Base-by-base conservation (phyloP, 2,797 vertebrate genomes). In the Clarias fuscus region DNA sequence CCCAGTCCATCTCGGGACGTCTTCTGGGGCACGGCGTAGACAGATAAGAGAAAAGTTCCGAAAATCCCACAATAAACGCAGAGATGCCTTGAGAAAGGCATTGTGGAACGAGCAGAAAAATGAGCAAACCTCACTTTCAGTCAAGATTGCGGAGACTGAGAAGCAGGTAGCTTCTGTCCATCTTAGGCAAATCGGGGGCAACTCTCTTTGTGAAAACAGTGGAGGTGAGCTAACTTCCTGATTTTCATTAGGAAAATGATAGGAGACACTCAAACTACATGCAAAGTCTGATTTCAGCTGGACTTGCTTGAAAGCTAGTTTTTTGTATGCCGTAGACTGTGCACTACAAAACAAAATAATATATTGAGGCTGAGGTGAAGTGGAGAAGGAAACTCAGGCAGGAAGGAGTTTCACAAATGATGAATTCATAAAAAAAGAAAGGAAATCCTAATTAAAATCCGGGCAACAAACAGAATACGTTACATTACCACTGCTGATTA, bases 221-320 rank as follows among this genome's bases (percentile, higher is more conserved):
- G 93, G 92, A 93, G 93, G 90, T 88, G 89, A 90, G 92, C 89
- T 92, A 85, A 93, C 89, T 93, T 84, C 83, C 83, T 84, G 14
- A 84, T 84, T 84, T 84, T 92, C 85, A 93, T 93, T 96, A 96
- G 92, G 95, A 90, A 96, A 96, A 96, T 95, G 73, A 87, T 75
- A 84, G 33, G 48, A 90, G 89, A 88, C 90, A 95, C 93, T 92
- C 94, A 95, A 95, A 95, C 91, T 92, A 94, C 93, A 96, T 95
- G 95, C 95, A 96, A 96, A 96, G 88, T 91, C 80, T 59, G 82
- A 85, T 77, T 87, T 86, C 18, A 82, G 68, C 65, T 70, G 82
- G n/a, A 33, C 64, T 81, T 17, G 58, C 20, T 8, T 65, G 8
- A 62, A 70, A 88, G 15, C 14, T 64, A 76, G 1, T 15, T 13